Base-by-base conservation (phyloP, 2,113 vertebrate genomes). In the Oryzias melastigma region DNA sequence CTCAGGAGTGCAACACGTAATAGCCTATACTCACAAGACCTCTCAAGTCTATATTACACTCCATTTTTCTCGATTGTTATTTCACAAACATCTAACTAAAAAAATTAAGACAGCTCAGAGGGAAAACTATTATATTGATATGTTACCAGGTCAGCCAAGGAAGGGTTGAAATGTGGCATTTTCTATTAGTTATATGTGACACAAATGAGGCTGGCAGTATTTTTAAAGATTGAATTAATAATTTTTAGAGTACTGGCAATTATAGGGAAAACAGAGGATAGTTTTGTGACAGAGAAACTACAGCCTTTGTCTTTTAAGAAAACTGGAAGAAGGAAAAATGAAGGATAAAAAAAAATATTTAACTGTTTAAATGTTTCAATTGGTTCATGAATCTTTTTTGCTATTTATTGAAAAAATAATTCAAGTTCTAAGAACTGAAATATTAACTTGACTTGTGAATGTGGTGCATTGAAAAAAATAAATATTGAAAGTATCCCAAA, bases 41-140 rank as follows among this genome's bases (percentile, higher is more conserved):
- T 58, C 54, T 53, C 0, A 29, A 49, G 57, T 47, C 62, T 66
- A 71, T 68, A 80, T 75, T 76, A 70, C 68, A 78, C 41, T 65
- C 78, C 67, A 82, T 85, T 88, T 75, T 74, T 84, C 80, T 82
- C 80, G 71, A 88, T 85, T 85, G 70, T 83, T 77, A 78, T 78
- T 86, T 86, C 71, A 82, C 47, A 6, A n/a, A 48, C 62, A 80
- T 58, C 52, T 67, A 76, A 79, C 82, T 84, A 84, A 49, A 83
- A 71, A 71, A 84, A 89, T 83, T 77, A 85, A 73, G 68, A 52
- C 63, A 63, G 56, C 2, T 35, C 58, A 4, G 48, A 5, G 42
- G 51, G 45, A 40, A 54, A 44, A 43, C 83, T 68, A 78, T 82
- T 65, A 60, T 66, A 79, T 65, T 57, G 54, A 43, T 66, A 42